A percentile compares a stretch with the other conserved stretches of the same genome.
These are phyloP conservation scores for Nibea coibor DNA, from an alignment of 2,113 vertebrate genomes.

Conservation along the genomic window DNA sequence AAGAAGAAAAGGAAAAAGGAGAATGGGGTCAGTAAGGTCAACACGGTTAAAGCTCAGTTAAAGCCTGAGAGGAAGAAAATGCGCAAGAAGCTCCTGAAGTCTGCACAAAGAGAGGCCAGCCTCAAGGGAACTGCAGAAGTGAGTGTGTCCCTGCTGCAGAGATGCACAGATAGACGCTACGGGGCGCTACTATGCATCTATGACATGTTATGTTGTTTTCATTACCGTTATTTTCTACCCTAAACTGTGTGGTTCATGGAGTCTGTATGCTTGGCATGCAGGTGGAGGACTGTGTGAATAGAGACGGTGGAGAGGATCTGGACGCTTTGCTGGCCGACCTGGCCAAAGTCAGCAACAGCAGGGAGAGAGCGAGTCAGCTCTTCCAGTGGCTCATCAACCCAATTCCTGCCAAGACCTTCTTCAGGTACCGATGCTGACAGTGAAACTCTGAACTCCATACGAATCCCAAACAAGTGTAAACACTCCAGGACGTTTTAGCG, in stretches of 20 bases:
- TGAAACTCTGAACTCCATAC: not conserved
- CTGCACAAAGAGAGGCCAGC: constrained; percentile 41
- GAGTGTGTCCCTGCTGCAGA: constrained; percentile 20
- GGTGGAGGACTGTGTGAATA: constrained; percentile 25
- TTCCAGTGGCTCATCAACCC: constrained; percentile 93
- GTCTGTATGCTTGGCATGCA: constrained; percentile 17
- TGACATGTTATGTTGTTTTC: not conserved
- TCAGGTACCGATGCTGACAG: constrained; percentile 73
- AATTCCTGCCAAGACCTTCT: constrained; percentile 84
- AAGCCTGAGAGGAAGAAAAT: constrained; percentile 67
- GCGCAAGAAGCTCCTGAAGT: constrained; percentile 43
- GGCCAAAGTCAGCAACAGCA: constrained; percentile 88
- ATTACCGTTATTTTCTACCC: not conserved
- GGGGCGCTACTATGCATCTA: not conserved
- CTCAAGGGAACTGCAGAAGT: constrained; percentile 11
- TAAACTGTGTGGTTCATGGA: not conserved
- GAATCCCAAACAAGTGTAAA: not conserved
- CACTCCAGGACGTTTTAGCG: no score
- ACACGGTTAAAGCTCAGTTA: constrained; percentile 41
- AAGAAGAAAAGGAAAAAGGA: constrained; percentile 69
- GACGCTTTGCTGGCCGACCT: constrained; percentile 81
- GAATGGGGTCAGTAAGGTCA: constrained; percentile 54
- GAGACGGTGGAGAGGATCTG: constrained; percentile 57
- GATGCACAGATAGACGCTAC: not conserved
- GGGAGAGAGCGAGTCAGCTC: constrained; percentile 86